Base-by-base conservation (phyloP, 2,113 vertebrate genomes). In the Setophaga petechia region DNA sequence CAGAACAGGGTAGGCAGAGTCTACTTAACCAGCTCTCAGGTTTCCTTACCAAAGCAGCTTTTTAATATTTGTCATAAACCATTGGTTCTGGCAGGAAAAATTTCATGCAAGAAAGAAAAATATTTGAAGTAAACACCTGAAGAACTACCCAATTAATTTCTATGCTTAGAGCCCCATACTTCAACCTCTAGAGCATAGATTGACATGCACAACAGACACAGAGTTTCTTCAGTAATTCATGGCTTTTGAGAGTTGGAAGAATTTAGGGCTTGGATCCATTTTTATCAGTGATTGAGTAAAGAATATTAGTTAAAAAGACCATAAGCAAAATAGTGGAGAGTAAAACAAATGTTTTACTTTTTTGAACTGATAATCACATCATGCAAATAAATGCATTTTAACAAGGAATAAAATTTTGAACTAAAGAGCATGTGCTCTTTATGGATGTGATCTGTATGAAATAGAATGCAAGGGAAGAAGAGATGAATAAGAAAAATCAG, bases 141-240 rank as follows among this genome's bases (percentile, higher is more conserved):
- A 80, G 35, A 77, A 57, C 61, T 37, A 57, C 16, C 2, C 21
- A 69, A 5, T 6, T 73, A 1, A 28, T 74, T 81, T 49, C 35
- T 67, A 2, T 35, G 37, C 23, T 55, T n/a, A 47, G 8, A 90
- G 6, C 9, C 24, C 31, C 27, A 37, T 69, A 15, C 18, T 82
- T 79, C 3, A 7, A 16, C 4, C 31, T 52, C 19, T 73, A 69
- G 4, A 49, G 11, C 20, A 8, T 5, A 11, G 22, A 49, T 6
- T n/a, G 11, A 37, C 31, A 9, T 49, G 13, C 23, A 51, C 11
- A 63, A 43, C 17, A 22, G 0, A 5, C 11, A 23, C 0, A n/a
- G 37, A 15, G 2, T 46, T 78, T 52, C 44, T 79, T 75, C 75
- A 84, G 33, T 35, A 87, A 20, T 10, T 27, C 8, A 37, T 47